Base-by-base conservation (phyloP, 2,797 vertebrate genomes). In the Vespertilio murinus region DNA sequence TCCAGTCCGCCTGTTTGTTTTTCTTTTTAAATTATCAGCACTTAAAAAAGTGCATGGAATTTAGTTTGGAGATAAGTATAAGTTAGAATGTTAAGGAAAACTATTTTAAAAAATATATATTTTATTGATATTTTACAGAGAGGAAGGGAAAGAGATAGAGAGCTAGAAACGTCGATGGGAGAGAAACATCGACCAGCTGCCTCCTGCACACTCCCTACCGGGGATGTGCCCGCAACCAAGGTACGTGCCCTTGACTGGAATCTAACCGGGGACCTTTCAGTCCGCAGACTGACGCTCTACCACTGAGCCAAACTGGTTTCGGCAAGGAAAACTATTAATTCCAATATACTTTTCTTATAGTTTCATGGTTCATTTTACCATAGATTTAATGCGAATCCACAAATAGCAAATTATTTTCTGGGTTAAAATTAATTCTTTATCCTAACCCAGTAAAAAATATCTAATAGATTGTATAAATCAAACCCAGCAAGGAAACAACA, bases 381-480 rank as follows among this genome's bases (percentile, higher is more conserved):
- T 79, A 86, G 18, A 75, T 89, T 42, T 83, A 91, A 94, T 92
- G 79, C 75, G 52, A 96, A 67, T 49, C 70, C 33, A 69, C 28
- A 91, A 75, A 80, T 94, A 75, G 88, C 22, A 94, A 86, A 83
- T 80, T 93, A 79, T 13, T 81, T 52, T 74, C 6, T 89, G 28
- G 23, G 1, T 80, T 88, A 86, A 61, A 93, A 93, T 88, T 92
- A 83, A 59, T 94, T 94, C 64, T 88, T 16, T 88, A 56, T 94
- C 42, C 73, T 92, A 59, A 89, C 59, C n/a, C 20, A 73, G 45
- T 83, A 71, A 95, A 91, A 79, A 71, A 82, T 84, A 23, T 35
- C 52, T 91, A 94, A 49, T 89, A 90, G 81, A 59, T 92, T 70
- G 71, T 91, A 79, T 91, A 91, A 94, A 80, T 92, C 86, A 93